These are phyloP conservation scores for Lepidurus couesii DNA, from an alignment of 1,140 invertebrate species.

Conservation along the genomic window DNA sequence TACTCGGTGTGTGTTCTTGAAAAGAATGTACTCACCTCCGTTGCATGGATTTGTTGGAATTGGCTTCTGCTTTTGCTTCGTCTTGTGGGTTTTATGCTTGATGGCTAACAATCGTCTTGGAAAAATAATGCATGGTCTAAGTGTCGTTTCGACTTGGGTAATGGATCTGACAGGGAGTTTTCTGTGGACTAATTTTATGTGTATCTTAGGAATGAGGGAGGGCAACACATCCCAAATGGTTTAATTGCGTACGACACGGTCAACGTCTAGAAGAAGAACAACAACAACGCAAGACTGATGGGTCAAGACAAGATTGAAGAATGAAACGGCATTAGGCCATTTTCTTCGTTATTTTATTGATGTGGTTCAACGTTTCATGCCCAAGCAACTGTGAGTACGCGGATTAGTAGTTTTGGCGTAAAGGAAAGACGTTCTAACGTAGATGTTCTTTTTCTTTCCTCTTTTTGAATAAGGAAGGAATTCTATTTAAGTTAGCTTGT, in stretches of 20 bases:
- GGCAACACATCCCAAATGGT: conserved; percentile 36
- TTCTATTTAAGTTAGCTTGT: background rate
- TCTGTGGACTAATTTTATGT: background rate
- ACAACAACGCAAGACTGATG: background rate
- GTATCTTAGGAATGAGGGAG: conserved; percentile 34
- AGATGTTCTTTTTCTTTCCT: background rate
- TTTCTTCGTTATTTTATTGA: background rate
- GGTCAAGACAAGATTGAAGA: background rate
- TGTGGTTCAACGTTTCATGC: conserved; percentile 7
- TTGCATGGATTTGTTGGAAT: background rate
- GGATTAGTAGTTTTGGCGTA: background rate
- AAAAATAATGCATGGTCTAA: background rate
- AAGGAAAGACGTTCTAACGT: background rate
- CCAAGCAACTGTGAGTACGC: background rate
- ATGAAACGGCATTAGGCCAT: background rate
- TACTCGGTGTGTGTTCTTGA: background rate
- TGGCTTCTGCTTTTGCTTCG: conserved; percentile 1
- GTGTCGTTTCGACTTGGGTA: conserved; percentile 22
- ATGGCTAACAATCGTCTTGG: background rate
- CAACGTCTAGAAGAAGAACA: conserved; percentile 28
- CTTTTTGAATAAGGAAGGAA: background rate
- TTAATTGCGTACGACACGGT: conserved; percentile 35
- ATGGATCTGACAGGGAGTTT: background rate
- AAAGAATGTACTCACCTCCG: background rate
- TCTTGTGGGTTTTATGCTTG: background rate